These are phyloP conservation scores for Istiophorus platypterus DNA, from an alignment of 2,113 vertebrate genomes.

Conservation along the genomic window DNA sequence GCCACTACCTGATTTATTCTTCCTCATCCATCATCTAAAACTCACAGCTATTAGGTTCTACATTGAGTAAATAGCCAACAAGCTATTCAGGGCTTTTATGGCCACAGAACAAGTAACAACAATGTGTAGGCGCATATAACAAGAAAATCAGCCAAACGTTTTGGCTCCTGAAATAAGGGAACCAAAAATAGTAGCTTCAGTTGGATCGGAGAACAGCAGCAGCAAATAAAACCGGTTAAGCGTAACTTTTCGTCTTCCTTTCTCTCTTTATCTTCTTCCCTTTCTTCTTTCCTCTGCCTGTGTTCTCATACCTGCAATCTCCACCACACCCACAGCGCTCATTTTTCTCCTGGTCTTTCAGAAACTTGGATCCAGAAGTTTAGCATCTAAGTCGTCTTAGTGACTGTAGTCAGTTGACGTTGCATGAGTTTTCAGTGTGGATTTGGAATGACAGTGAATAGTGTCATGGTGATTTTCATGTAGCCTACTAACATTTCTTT, in stretches of 20 bases:
- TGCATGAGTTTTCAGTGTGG: conserved; percentile 31
- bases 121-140: conserved; percentile 17
- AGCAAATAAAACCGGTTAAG: conserved; percentile 38
- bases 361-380: conserved; percentile 33
- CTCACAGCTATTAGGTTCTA: conserved; percentile 46
- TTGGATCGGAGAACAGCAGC: conserved; percentile 21
- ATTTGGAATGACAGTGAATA: conserved; percentile 46
- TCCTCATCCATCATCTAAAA: conserved; percentile 67
- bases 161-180: conserved; percentile 48
- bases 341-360: conserved; percentile 14
- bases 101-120: conserved; percentile 26
- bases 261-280: conserved; percentile 7
- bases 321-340: conserved; percentile 2
- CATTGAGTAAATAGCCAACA: conserved; percentile 35
- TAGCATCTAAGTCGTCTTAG: conserved; percentile 51
- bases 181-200: conserved; percentile 55
- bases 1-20: conserved; percentile 63
- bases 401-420: conserved; percentile 42
- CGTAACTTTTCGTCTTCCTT: neutral
- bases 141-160: conserved; percentile 41
- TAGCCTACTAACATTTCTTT: conserved; percentile 58
- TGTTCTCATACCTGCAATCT: neutral
- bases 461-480: conserved; percentile 53
- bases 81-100: conserved; percentile 49
- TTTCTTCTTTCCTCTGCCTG: neutral